Base-by-base conservation (phyloP, 1,140 invertebrate genomes). In the Anastrepha ludens region DNA sequence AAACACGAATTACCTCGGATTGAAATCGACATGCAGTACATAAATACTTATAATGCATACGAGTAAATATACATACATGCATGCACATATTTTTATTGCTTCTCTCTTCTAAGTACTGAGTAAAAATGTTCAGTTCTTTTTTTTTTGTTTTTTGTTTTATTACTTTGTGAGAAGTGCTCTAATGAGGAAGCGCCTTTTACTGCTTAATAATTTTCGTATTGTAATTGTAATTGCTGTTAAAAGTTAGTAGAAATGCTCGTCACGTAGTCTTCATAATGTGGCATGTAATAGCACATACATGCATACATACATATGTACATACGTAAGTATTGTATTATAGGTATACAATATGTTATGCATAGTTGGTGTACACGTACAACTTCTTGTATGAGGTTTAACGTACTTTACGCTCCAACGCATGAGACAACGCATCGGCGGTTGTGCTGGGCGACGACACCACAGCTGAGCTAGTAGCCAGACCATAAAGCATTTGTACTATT, bases 321-420 rank as follows among this genome's bases (percentile, higher is more conserved):
- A 47, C 17, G 17, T 62, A 5, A 17, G 60, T 4, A 62, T 13
- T 62, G 41, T 74, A 74, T 15, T 44, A 3, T 70, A 44, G 2
- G 15, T 74, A 74, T 47, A 15, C 44, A 44, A 44, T 74, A 44
- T 47, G 60, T 62, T 86, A 87, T 62, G 88, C 64, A 86, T 87
- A 47, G 87, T 88, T 90, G 78, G 11, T 17, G 39, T 74, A 47
- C 11, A 3, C 11, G 67, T 74, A 81, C 47, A 2, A 55, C 74
- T 4, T 29, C n/a, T 39, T 62, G 85, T 62, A 13, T 62, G 60
- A 41, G 70, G 87, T 87, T 87, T 87, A 87, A 87, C 59, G 87
- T 87, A 70, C 90, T 90, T 89, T 90, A 91, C 91, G 90, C 89
- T 91, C 90, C 88, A 91, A 88, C 91, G 90, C 90, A 88, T 88